Base-by-base conservation (phyloP, 2,797 vertebrate genomes). In the Mus minutoides region DNA sequence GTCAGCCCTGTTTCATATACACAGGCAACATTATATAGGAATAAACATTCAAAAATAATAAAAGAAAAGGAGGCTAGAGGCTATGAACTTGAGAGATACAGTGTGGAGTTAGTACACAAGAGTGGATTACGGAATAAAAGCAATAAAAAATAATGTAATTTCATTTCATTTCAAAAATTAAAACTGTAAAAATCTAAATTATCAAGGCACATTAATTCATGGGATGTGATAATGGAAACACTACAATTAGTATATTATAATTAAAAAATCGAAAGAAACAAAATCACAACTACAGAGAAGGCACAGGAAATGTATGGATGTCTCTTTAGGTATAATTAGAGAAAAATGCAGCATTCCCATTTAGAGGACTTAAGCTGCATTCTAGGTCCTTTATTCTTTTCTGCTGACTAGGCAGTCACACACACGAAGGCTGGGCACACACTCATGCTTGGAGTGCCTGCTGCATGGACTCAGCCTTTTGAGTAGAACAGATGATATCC, bases 401-500 rank as follows among this genome's bases (percentile, higher is more conserved):
- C 31, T 46, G 24, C 78, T 67, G 49, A 75, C 13, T 21, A 67
- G 22, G 9, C 14, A 89, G 9, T 84, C 52, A 31, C 2, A 56
- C 43, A 31, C 5, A 24, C 75, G 22, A 89, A 85, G 46, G 29
- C 0, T 82, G 12, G 26, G 37, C 62, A 76, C 87, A 11, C 22
- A 67, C 12, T 84, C 85, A 37, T 43, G 17, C 12, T 82, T 92
- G 4, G 10, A 88, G 14, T 88, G 21, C 46, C 43, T 75, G 52
- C 4, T 64, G 19, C 67, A 95, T 94, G 21, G 17, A 46, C 24
- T 90, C 86, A 94, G 8, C 16, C 21, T 26, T 84, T 96, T 12
- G 82, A 52, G 82, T 49, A 43, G 31, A 96, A 92, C 79, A 89
- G 56, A 69, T 83, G 88, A 94, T 79, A 95, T 82, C 94, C 97